Conservation (phyloP, 2,888 invertebrate genomes). For the Stegana nigrithorax region DNA sequence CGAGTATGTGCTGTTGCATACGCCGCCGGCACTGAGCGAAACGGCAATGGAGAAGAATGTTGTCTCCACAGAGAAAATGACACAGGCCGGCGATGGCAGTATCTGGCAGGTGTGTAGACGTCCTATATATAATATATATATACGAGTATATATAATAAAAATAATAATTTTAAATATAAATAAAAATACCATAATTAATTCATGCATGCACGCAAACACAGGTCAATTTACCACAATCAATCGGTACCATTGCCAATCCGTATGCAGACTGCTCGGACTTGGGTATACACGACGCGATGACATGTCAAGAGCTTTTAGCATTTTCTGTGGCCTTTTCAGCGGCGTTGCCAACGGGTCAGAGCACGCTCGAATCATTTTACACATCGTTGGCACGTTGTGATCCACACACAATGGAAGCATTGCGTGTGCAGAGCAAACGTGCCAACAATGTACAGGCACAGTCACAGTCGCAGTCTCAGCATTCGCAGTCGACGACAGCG, state of each 20-base stretch:
- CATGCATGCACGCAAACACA: too few relatives aligned
- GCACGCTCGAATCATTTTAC: conserved; percentile 85
- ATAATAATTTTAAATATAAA: too few relatives aligned
- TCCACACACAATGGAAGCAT: conserved; percentile 64
- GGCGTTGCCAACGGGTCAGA: conserved; percentile 88
- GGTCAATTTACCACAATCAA: conserved; percentile 69
- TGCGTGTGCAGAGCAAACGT: conserved; percentile 57
- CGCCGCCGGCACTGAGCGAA: conserved; percentile 67
- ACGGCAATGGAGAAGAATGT: conserved; percentile 69
- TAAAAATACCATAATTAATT: too few relatives aligned
- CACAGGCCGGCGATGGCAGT: conserved; percentile 83
- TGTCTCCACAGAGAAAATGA: conserved; percentile 89
- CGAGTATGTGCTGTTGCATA: conserved; percentile 83
- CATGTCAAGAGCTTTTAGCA: conserved; percentile 90
- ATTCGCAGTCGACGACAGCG: conserved; percentile 40
- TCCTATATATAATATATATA: too few relatives aligned
- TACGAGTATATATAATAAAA: too few relatives aligned
- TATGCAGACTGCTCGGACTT: conserved; percentile 72
- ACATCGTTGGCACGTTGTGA: conserved; percentile 83
- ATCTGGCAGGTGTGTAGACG: conserved; percentile 73
- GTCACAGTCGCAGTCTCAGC: conserved; percentile 49
- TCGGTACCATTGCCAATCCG: conserved; percentile 67
- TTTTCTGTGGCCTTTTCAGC: conserved; percentile 92
- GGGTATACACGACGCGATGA: conserved; percentile 69
- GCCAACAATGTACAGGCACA: conserved; percentile 52